Conservation (phyloP, 2,888 invertebrate genomes). For the Ephialtes manifestator region DNA sequence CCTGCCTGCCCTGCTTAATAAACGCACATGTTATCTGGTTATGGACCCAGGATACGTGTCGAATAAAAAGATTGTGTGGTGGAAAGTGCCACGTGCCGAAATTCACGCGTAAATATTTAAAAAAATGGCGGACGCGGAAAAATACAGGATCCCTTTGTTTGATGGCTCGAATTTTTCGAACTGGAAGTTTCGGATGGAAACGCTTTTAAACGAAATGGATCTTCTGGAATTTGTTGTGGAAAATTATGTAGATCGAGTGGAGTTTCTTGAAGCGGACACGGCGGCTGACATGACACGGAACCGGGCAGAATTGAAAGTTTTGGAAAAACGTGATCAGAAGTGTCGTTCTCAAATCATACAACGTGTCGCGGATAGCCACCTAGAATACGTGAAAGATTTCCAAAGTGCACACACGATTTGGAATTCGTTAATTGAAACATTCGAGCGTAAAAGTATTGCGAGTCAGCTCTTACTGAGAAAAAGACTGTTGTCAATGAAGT, state of each 20-base stretch:
- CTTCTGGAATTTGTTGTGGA: not conserved
- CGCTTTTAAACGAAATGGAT: not conserved
- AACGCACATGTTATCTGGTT: too few species aligned
- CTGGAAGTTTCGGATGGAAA: constrained; percentile 2
- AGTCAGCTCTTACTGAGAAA: not conserved
- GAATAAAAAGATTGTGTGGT: too few species aligned
- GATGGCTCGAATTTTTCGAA: not conserved
- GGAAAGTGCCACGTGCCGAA: too few species aligned
- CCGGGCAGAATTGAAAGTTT: constrained; percentile 8
- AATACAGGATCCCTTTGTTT: not conserved
- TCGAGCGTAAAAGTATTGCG: not conserved
- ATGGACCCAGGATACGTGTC: too few species aligned
- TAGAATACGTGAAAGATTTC: not conserved
- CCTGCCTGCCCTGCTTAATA: too few species aligned
- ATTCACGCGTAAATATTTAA: too few species aligned
- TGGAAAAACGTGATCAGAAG: not conserved
- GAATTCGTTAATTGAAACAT: not conserved
- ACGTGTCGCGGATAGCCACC: not conserved
- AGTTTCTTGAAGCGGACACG: too few species aligned
- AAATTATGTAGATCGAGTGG: too few species aligned
- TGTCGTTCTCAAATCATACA: constrained; percentile 21
- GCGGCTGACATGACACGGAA: too few species aligned
- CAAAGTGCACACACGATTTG: not conserved
- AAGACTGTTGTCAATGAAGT: not conserved
- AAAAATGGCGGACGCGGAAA: not conserved